Conservation (phyloP, 2,888 invertebrate species). For the Pegoplata infirma region DNA sequence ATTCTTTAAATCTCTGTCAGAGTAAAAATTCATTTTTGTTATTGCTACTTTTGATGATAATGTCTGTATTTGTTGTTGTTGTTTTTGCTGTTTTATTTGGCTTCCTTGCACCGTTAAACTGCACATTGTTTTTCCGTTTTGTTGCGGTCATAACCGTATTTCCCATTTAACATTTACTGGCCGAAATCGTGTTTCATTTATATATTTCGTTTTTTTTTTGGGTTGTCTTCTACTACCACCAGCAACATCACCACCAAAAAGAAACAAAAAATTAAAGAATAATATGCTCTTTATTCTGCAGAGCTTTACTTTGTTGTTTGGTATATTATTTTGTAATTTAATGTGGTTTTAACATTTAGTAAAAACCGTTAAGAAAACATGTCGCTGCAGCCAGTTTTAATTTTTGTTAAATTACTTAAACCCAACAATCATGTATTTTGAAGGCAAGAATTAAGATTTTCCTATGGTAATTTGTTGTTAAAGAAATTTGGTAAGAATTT, state of each 20-base stretch:
- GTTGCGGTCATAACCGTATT: constrained; percentile 31
- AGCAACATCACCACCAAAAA: not conserved
- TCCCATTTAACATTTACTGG: constrained; percentile 28
- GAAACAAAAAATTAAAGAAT: not conserved
- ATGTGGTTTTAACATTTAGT: constrained; percentile 30
- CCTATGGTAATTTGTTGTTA: not conserved
- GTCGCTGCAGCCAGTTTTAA: constrained; percentile 3
- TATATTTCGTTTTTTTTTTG: not conserved
- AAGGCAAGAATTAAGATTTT: constrained; percentile 7
- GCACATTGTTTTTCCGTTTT: constrained; percentile 27
- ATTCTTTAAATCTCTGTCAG: too few species aligned
- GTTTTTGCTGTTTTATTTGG: constrained; percentile 8
- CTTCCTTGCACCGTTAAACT: constrained; percentile 31
- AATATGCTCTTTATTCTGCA: constrained; percentile 24
- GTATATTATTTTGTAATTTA: constrained; percentile 48
- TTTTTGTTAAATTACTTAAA: constrained; percentile 14
- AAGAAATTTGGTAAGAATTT: too few species aligned
- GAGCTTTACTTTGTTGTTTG: not conserved
- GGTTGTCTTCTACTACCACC: too few species aligned
- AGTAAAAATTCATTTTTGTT: not conserved
- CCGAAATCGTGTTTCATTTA: constrained; percentile 35
- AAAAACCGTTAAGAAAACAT: constrained; percentile 43
- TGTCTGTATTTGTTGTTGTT: not conserved
- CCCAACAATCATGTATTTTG: constrained; percentile 11
- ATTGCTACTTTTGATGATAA: not conserved